Base-by-base conservation (phyloP, 2,113 vertebrate species). In the Corythornis cristatus region DNA sequence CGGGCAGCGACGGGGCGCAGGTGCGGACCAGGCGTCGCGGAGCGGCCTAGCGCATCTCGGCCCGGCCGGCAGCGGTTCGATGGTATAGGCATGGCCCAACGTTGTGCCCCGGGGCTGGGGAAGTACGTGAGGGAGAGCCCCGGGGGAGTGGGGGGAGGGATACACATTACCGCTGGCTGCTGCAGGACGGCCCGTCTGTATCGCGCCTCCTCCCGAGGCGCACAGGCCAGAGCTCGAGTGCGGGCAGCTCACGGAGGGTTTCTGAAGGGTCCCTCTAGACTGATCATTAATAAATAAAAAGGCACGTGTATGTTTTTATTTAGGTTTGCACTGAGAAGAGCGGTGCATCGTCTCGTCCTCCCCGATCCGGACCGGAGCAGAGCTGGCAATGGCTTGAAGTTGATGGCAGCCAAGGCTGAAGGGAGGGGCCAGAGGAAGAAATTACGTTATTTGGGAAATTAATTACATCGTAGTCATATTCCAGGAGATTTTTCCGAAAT, bases 41-140 rank as follows among this genome's bases (percentile, higher is more conserved):
- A 88, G 89, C 48, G 95, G 95, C 95, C 95, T 96, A 93, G 88
- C 14, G 8, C 5, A 0, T 26, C 53, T 65, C 31, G 15, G 54
- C 8, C 58, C 42, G 35, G 3, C 40, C 15, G 18, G 8, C 58
- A 33, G 83, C 5, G 10, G 60, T 40, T 50, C 0, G 12, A 8
- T 11, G 83, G 66, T 46, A 21, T 9, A 8, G 61, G 17, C 66
- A 79, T 70, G 57, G 56, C 79, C 56, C 66, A 14, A 12, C 5
- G 12, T 57, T 26, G n/a, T 31, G 67, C 23, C 53, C 53, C 10
- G 60, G 26, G 18, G 12, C n/a, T 12, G 48, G 3, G 25, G 64
- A 9, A 37, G 43, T 7, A 28, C 9, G 7, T 25, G 23, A 5
- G 57, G 16, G 7, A 26, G 7, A 16, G 13, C 15, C 40, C 65